Base-by-base conservation (phyloP, 2,888 invertebrate genomes). In the Smittia aterrima region DNA sequence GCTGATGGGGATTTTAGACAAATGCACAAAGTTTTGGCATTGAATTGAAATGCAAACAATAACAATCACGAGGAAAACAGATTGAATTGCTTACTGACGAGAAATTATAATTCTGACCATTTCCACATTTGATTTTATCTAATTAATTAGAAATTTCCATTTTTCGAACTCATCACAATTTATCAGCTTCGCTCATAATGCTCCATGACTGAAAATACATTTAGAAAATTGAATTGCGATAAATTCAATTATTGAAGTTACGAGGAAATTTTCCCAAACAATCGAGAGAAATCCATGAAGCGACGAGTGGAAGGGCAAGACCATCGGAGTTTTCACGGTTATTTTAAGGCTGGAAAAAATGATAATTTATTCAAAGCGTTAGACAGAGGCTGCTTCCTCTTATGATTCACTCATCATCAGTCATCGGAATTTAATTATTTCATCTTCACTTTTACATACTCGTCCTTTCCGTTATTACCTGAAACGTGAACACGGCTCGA, bases 391-490 rank as follows among this genome's bases (percentile, higher is more conserved):
- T 18, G 40, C 9, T n/a, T n/a, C 25, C 64, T 64, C 13, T 64
- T 27, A 20, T 58, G 20, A 6, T 22, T 7, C 24, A 1, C 22
- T 40, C 72, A 62, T 62, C 72, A 72, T 72, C 72, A 72, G 38
- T 72, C 72, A 72, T 72, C 40, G 72, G 72, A 72, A 72, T 72
- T 72, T 72, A 72, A 72, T 72, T 72, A 72, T 72, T 54, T 54
- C 53, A 40, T 47, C 68, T 58, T 72, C 68, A 47, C 41, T 68
- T 71, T 71, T 71, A 71, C 71, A 71, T 68, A 53, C 40, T 53
- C 40, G 40, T 66, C 66, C 66, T 41, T 71, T 71, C 58, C 58
- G 22, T 58, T 47, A n/a, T 16, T 47, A 47, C 47, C 47, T 47
- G 47, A 47, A 32, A 58, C 58, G 22, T 58, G 7, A 18, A 22